Percentiles rank a stretch among this genome's conserved stretches.
Conservation (phyloP, 2,888 invertebrate species). For the Hydrotaea cyrtoneurina region DNA sequence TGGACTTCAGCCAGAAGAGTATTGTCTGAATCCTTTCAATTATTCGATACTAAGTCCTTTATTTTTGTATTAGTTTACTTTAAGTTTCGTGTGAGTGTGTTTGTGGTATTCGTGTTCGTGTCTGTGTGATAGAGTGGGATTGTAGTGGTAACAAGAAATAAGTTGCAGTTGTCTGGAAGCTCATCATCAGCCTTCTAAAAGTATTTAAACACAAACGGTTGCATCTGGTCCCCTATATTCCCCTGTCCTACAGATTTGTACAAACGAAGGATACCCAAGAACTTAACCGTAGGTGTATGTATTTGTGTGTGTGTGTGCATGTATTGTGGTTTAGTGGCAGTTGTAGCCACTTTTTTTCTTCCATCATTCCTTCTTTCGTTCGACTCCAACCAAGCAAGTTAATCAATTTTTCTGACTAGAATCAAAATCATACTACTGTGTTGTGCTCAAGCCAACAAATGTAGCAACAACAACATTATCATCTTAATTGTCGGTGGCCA, state of each 20-base stretch:
- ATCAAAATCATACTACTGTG: conserved; percentile 5
- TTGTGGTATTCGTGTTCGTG: background rate
- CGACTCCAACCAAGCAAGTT: conserved; percentile 44
- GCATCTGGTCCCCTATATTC: background rate
- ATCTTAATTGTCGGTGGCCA: conserved; percentile 33
- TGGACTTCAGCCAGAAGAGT: background rate
- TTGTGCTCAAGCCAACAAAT: conserved; percentile 8
- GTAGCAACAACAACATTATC: background rate
- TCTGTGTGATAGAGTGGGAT: too few species aligned
- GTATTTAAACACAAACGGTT: background rate
- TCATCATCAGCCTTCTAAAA: conserved; percentile 7
- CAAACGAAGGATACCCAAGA: too few species aligned
- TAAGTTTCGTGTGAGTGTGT: background rate
- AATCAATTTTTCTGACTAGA: conserved; percentile 49
- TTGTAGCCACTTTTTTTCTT: conserved; percentile 6
- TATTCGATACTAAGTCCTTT: conserved; percentile 45
- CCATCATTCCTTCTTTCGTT: background rate
- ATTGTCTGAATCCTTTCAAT: conserved; percentile 63
- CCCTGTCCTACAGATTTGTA: too few species aligned
- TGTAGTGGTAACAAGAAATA: background rate
- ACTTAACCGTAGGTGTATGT: too few species aligned
- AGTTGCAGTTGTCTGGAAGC: conserved; percentile 32
- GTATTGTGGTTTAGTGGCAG: conserved; percentile 30
- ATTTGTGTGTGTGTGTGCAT: background rate
- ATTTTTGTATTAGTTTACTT: conserved; percentile 23